Percentiles rank a stretch among this genome's conserved stretches.
Conservation (phyloP, 1,140 invertebrate genomes). For the Drosophila suzukii region DNA sequence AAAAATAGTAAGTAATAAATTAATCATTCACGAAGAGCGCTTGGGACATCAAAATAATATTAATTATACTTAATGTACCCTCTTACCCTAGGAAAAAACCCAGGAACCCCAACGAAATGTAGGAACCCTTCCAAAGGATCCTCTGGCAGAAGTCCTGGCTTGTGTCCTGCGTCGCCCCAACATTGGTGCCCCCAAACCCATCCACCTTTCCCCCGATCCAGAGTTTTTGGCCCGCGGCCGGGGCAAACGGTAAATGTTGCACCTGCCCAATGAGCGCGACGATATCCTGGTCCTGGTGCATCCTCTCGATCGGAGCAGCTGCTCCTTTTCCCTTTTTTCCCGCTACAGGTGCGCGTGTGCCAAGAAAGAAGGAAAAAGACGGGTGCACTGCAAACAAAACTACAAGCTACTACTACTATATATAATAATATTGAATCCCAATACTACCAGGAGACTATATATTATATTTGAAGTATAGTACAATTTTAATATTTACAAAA, state of each 20-base stretch:
- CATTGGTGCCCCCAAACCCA: neutral
- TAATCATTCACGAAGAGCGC: no score
- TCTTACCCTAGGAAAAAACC: neutral
- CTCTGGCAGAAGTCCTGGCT: neutral
- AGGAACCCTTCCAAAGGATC: neutral
- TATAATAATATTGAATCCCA: no score
- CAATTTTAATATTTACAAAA: no score
- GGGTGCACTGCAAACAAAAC: neutral
- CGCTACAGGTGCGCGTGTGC: conserved; percentile 70
- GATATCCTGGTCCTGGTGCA: conserved; percentile 48
- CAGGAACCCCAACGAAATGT: neutral
- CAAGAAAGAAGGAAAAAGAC: conserved; percentile 20
- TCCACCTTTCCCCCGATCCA: neutral
- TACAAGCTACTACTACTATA: no score
- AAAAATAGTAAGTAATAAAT: no score
- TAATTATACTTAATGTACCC: neutral
- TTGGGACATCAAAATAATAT: neutral
- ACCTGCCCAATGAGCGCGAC: conserved; percentile 49
- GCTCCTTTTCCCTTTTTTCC: conserved; percentile 26
- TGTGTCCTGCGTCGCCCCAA: conserved; percentile 4
- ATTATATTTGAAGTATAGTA: no score
- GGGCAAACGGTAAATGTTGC: conserved; percentile 74
- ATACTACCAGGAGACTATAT: no score
- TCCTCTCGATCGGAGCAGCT: conserved; percentile 51
- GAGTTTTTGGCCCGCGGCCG: conserved; percentile 41